Evolutionary conservation across 2,797 vertebrate species (phyloP), one percentile per base, ranked within the genome.

Genomic region (Periparus ater): DNA sequence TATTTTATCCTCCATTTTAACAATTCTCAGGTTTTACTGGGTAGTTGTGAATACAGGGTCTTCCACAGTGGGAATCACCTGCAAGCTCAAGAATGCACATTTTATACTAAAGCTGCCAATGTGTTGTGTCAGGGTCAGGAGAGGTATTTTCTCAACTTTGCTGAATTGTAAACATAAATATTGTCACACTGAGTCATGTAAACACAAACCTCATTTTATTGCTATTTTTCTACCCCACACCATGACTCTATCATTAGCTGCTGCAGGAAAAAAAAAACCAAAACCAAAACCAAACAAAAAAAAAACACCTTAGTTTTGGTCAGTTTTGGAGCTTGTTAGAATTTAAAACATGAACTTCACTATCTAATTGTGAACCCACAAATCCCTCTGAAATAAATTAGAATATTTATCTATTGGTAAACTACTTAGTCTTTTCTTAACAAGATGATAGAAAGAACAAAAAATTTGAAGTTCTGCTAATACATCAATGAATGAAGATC

Each of bases 1-100:
- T 68, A 88, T 93, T 96, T 93, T 90, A 78, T 92, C 80, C 40
- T 73, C 36, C 81, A 87, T 90, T 96, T 96, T 88, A 78, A 55
- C 60, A 76, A 22, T 47, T 93, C 91, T 94, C 73, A 25, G 79
- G 32, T 94, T 95, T 94, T 86, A 68, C 83, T 85, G 36, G n/a
- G 18, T 73, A 80, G 67, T 88, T 90, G 66, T 53, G 77, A 72
- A 54, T 91, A 94, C 48, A 19, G 72, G 70, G 50, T 93, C 44
- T 77, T 81, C 62, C 27, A 29, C 48, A 82, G 48, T 25, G 20
- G 66, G 70, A 71, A 83, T 79, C 62, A 89, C 57, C 85, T 94
- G 55, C 57, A 65, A 66, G 80, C 50, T 75, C 75, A 67, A 65
- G 85, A 72, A 55, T 44, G 29, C 48, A 66, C 2, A 3, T 63